These are phyloP conservation scores for Xiphorhynchus elegans DNA, from an alignment of 2,113 vertebrate genomes.

Conservation along the genomic window DNA sequence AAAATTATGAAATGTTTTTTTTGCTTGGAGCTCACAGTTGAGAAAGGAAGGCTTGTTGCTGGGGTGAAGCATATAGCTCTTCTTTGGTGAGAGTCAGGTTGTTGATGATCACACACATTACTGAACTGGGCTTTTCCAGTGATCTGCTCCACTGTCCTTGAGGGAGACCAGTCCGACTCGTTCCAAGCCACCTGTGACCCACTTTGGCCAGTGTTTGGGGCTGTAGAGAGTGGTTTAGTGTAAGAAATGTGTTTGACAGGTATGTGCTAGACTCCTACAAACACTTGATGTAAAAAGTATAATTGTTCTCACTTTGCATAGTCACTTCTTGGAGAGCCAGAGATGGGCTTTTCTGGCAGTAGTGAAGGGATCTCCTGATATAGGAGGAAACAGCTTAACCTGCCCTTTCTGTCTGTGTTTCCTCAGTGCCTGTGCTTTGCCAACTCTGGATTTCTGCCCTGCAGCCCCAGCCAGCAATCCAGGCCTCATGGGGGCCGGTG, in stretches of 20 bases:
- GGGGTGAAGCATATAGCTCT: background rate
- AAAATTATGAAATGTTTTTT: background rate
- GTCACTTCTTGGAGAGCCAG: background rate
- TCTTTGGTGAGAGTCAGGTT: background rate
- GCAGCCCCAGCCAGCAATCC: background rate
- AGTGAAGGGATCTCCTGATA: accelerated
- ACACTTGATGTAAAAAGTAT: background rate
- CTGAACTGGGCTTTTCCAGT: background rate
- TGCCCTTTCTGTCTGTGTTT: background rate
- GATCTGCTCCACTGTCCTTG: background rate
- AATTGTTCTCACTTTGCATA: background rate
- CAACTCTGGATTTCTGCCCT: background rate
- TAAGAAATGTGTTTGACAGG: background rate
- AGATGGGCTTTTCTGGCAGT: background rate
- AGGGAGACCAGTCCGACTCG: background rate
- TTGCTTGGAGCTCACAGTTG: background rate
- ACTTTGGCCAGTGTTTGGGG: background rate
- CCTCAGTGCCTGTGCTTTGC: background rate
- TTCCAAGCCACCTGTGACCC: background rate
- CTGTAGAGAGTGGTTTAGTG: background rate
- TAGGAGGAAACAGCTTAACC: background rate
- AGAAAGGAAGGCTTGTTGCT: background rate
- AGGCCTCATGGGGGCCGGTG: accelerated
- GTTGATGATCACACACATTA: background rate
- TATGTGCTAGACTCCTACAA: background rate